Evolutionary conservation across 2,113 vertebrate genomes (phyloP).

Genomic region (Illadopsis cleaveri): DNA sequence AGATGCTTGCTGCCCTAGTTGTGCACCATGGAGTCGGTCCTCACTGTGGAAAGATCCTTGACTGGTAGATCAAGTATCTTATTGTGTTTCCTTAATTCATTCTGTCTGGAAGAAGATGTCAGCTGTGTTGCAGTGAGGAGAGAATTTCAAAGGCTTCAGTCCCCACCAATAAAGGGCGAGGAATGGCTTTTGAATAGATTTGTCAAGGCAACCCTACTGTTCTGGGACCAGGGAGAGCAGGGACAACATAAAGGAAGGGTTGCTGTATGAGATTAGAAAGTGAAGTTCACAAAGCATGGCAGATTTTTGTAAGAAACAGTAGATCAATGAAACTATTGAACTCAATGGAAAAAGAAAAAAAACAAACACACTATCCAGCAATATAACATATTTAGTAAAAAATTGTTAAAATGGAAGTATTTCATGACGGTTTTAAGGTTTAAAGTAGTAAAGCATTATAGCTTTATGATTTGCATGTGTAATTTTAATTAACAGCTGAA

Average conservation of each 20-base stretch:
- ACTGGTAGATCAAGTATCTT: conserved; percentile 98
- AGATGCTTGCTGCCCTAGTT: conserved; percentile 85
- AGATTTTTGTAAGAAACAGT: conserved; percentile 86
- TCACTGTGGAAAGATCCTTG: conserved; percentile 88
- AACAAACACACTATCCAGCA: conserved; percentile 81
- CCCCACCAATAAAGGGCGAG: conserved; percentile 87
- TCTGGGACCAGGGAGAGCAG: conserved; percentile 89
- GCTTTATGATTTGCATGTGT: conserved; percentile 64
- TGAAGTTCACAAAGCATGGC: conserved; percentile 86
- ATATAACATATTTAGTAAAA: conserved; percentile 70
- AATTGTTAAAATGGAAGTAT: conserved; percentile 64
- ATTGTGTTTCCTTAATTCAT: conserved; percentile 99
- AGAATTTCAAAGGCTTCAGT: conserved; percentile 88
- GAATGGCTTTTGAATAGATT: conserved; percentile 95
- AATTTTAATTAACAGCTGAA: conserved; percentile 80
- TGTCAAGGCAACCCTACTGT: conserved; percentile 95
- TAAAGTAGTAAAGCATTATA: conserved; percentile 52
- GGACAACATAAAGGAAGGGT: conserved; percentile 88
- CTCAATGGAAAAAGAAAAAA: conserved; percentile 76
- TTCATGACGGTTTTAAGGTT: conserved; percentile 65
- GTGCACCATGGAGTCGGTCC: conserved; percentile 82
- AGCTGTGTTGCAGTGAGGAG: conserved; percentile 91
- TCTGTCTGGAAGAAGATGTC: conserved; percentile 98
- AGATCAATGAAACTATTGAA: conserved; percentile 88
- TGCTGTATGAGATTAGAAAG: conserved; percentile 92